Evolutionary conservation across 2,888 invertebrate genomes (phyloP), one percentile per base, ranked within the genome.

Genomic region (Orchesellides sinensis): DNA sequence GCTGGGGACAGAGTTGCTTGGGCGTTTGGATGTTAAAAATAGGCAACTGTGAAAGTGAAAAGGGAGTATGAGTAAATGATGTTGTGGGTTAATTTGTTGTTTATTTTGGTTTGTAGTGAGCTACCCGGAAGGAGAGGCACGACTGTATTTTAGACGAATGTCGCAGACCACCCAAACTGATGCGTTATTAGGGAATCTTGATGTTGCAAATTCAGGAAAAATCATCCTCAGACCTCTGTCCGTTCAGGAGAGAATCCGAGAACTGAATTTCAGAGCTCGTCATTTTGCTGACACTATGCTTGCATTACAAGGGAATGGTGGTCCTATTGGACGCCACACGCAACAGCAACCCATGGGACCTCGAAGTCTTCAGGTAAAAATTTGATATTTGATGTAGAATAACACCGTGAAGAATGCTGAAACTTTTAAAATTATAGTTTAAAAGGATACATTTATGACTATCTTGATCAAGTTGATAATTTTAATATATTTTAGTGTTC

Each of bases 111-210:
- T 49, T 80, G 8, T 63, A 87, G 87, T 87, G 25, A 87, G 85
- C 56, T 90, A 89, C 85, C 89, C 88, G 14, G 90, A 90, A 78
- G 89, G 89, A 17, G 90, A 90, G 78, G 90, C 90, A 56, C 89
- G 90, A 14, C 87, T 91, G 21, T 90, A 90, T 83, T 90, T 91
- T 80, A 89, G 91, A 21, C 89, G 91, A 52, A 87, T 91, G 45
- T 91, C 91, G 0, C 91, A 91, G 85, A 91, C 91, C 8, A 91
- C 91, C 2, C 91, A 91, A 85, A 91, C 91, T 5, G 91, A 91
- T 87, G 90, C 90, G 2, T 87, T 91, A 6, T 86, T 91, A 56
- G 91, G 91, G 0, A 90, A 90, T 86, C 84, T 91, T 74, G 91
- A 91, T 84, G 88, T 90, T 56, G 89, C 89, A 35, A 90, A 89